These are phyloP conservation scores for Meteorus cinctellus DNA, from an alignment of 2,888 invertebrate genomes.

Conservation along the genomic window DNA sequence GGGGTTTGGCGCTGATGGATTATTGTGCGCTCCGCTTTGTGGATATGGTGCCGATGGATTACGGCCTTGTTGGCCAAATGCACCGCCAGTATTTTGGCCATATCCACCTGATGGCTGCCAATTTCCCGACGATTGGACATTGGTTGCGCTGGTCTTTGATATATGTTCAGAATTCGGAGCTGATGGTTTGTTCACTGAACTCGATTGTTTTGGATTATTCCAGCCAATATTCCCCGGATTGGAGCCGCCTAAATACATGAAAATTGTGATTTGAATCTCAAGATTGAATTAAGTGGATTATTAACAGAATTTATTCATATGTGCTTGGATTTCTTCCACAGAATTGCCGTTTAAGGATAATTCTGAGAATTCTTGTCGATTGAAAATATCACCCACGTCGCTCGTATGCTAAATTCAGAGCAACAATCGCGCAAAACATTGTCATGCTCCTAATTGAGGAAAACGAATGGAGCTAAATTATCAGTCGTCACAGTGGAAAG, in stretches of 20 bases:
- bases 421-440: too few relatives aligned
- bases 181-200: slow-evolving; percentile 60
- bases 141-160: slow-evolving; percentile 66
- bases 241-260: slow-evolving; percentile 53
- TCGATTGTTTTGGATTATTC: slow-evolving; percentile 60
- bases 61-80: slow-evolving; percentile 43
- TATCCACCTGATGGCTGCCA: slow-evolving; percentile 54
- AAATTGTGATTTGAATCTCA: neutral
- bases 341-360: too few relatives aligned
- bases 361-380: too few relatives aligned
- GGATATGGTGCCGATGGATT: slow-evolving; percentile 46
- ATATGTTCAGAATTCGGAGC: slow-evolving; percentile 58
- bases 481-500: too few relatives aligned
- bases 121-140: slow-evolving; percentile 60
- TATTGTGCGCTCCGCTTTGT: slow-evolving; percentile 13
- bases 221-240: slow-evolving; percentile 64
- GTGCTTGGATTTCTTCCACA: too few relatives aligned
- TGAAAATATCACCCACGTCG: too few relatives aligned
- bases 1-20: slow-evolving; percentile 34
- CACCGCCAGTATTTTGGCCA: slow-evolving; percentile 43
- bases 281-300: too few relatives aligned
- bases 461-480: too few relatives aligned
- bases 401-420: too few relatives aligned
- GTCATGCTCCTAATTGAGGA: too few relatives aligned
- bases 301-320: too few relatives aligned